Percentiles rank a stretch among this genome's conserved stretches.
phyloP scores from a whole-genome alignment of 2,113 vertebrate species.

The Sinocyclocheilus anophthalmus region DNA sequence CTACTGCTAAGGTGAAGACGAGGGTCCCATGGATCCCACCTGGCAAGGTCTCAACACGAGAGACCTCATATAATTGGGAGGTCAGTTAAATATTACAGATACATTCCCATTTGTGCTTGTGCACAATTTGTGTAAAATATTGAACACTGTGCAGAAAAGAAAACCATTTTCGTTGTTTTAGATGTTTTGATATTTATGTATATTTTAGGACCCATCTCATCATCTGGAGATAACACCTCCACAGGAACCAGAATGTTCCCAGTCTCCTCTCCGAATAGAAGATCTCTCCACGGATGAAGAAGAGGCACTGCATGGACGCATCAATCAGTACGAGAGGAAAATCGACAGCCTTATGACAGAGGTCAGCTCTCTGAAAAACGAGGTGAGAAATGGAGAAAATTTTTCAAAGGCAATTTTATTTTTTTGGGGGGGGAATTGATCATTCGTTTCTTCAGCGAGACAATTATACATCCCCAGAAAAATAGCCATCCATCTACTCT shows the following conservation, averaged over 20 bases:
- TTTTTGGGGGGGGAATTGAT: too few species aligned
- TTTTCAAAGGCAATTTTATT: not conserved
- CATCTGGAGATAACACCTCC: conserved; percentile 77
- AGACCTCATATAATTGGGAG: conserved; percentile 86
- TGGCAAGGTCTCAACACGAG: conserved; percentile 79
- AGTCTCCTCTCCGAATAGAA: conserved; percentile 78
- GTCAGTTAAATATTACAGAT: conserved; percentile 63
- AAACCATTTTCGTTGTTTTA: not conserved
- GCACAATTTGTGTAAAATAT: not conserved
- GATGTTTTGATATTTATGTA: not conserved
- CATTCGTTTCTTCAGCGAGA: not conserved
- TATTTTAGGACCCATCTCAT: conserved; percentile 79
- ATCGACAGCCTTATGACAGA: conserved; percentile 84
- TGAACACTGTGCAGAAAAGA: not conserved
- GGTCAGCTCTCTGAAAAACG: conserved; percentile 85
- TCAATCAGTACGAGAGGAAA: conserved; percentile 87
- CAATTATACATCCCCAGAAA: too few species aligned
- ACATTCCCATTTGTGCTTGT: not conserved
- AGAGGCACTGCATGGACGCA: conserved; percentile 76
- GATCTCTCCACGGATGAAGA: conserved; percentile 88
- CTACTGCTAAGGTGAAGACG: conserved; percentile 80
- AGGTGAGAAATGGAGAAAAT: conserved; percentile 71
- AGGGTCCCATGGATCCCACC: conserved; percentile 88
- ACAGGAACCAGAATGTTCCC: conserved; percentile 72
- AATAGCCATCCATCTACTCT: too few species aligned